Conservation (phyloP, 35 echinoderm and acorn worm species). For the Strongylocentrotus purpuratus region DNA sequence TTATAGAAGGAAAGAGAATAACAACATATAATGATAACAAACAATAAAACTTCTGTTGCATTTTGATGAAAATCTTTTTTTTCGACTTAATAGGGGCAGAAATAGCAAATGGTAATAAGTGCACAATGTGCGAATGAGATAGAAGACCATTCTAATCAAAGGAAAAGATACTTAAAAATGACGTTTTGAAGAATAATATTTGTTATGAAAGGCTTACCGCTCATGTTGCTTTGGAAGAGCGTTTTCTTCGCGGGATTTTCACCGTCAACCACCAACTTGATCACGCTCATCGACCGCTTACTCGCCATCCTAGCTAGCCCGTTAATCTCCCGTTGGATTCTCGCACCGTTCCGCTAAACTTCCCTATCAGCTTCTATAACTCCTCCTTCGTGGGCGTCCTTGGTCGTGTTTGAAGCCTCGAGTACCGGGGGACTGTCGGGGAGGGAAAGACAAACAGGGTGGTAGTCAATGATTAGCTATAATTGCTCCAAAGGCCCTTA, state of each 20-base stretch:
- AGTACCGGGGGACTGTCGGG: background rate
- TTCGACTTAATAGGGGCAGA: background rate
- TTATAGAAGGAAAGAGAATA: too few species aligned
- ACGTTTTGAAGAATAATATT: too few species aligned
- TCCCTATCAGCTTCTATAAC: background rate
- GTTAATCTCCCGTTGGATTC: background rate
- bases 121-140: background rate
- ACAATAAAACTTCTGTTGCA: background rate
- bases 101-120: background rate
- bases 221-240: background rate
- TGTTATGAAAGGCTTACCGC: background rate
- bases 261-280: background rate
- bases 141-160: background rate
- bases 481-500: background rate
- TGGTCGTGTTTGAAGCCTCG: background rate
- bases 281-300: background rate
- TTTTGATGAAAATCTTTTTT: background rate
- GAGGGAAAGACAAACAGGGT: background rate
- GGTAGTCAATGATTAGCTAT: conserved; percentile 35
- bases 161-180: background rate
- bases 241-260: background rate
- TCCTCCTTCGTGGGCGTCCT: background rate
- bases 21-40: too few species aligned
- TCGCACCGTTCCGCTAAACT: background rate
- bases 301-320: background rate